Percentiles rank a stretch among this genome's conserved stretches.
Evolutionary conservation across 1,140 invertebrate genomes (phyloP).

Genomic region (Diploscapter pachys): DNA sequence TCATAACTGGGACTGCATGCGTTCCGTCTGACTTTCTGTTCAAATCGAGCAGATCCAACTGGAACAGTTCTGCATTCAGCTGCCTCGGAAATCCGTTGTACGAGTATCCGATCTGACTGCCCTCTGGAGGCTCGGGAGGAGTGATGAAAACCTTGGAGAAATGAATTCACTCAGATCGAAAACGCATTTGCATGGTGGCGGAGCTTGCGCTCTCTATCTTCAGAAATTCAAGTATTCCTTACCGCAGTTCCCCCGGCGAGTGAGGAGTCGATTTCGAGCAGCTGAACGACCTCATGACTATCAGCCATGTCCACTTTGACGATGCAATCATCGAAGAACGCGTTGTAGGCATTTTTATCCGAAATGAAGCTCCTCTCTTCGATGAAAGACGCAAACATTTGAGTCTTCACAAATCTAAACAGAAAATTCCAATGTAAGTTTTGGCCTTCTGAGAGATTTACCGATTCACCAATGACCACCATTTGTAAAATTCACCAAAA

Average conservation of each 20-base stretch:
- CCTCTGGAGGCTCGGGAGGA: slow-evolving; percentile 75
- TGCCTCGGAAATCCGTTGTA: slow-evolving; percentile 44
- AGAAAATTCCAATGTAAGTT: not conserved
- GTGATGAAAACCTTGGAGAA: slow-evolving; percentile 82
- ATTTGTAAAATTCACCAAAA: not conserved
- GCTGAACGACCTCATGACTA: not conserved
- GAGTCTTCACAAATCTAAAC: slow-evolving; percentile 49
- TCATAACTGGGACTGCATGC: slow-evolving; percentile 28
- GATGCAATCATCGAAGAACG: slow-evolving; percentile 96
- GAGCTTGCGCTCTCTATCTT: not conserved
- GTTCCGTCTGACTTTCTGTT: slow-evolving; percentile 43
- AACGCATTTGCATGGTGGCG: not conserved
- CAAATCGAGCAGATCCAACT: slow-evolving; percentile 55
- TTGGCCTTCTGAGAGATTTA: no score
- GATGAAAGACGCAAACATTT: slow-evolving; percentile 74
- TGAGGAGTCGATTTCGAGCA: no score
- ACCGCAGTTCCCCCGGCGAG: no score
- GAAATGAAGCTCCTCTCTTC: slow-evolving; percentile 97
- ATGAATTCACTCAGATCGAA: not conserved
- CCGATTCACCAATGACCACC: not conserved
- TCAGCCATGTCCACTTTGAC: slow-evolving; percentile 67
- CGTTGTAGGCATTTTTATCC: slow-evolving; percentile 75
- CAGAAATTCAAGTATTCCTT: not conserved
- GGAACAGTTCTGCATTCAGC: slow-evolving; percentile 50
- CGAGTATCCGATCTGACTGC: slow-evolving; percentile 43